Base-by-base conservation (phyloP, 2,888 invertebrate genomes). In the Cecidostiba fungosa region DNA sequence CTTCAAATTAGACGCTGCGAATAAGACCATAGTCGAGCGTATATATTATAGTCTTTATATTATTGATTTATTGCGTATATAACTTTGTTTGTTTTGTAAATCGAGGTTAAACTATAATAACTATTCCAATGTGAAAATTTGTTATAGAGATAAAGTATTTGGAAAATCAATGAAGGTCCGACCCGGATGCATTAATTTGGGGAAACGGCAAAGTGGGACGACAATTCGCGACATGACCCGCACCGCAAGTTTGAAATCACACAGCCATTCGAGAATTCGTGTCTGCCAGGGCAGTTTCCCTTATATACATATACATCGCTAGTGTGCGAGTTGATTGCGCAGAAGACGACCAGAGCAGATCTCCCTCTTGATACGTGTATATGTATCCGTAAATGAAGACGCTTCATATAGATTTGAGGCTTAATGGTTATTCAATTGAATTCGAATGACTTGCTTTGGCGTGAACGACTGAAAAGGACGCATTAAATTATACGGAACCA, bases 1-100 rank as follows among this genome's bases (percentile, higher is more conserved):
- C 88, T 89, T 90, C 90, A 62, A 72, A 78, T 39, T 74, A 62
- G 29, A 50, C 74, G 29, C 10, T 14, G 23, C 43, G 26, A 73
- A 23, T 23, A 43, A n/a, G 43, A 73, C 6, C 19, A 19, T 50
- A 50, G 16, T 6, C 19, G 50, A 0, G 19, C 12, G 19, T 62
- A 23, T 59, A 19, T 54, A 54, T 5, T 26, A 6, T 26, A 29
- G 3, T 4, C 23, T 12, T 62, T 66, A 26, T 62, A 29, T 10
- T 43, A 43, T 43, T 43, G 43, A 43, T 43, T 43, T 43, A 12
- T 43, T 10, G 43, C 10, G 10, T 10, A 10, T 10, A 10, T 43
- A 43, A 43, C 43, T 10, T 1, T 43, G 50, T 50, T 50, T 50
- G 16, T 50, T 50, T 3, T 12, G 43, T 10, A 1, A 43, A 43